Evolutionary conservation across 1,140 invertebrate species (phyloP).

Genomic region (Manduca sexta): DNA sequence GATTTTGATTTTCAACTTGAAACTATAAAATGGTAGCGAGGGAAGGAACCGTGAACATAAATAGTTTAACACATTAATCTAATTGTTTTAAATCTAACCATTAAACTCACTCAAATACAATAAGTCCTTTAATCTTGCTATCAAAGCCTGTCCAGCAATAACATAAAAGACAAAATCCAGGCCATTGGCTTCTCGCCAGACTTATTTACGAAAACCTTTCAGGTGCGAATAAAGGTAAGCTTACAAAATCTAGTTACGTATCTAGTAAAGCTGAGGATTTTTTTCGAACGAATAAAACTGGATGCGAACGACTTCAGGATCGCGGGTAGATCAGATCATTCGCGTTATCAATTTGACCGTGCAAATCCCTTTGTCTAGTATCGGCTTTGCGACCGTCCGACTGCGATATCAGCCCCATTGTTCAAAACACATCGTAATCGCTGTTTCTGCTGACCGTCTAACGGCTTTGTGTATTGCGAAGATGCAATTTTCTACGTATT

Average conservation of each 20-base stretch:
- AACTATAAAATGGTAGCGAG: too few species aligned
- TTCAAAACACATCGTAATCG: slow-evolving; percentile 1
- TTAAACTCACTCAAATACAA: too few species aligned
- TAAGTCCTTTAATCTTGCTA: background rate
- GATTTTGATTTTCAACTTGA: too few species aligned
- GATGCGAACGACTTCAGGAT: background rate
- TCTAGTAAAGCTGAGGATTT: background rate
- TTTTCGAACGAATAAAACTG: too few species aligned
- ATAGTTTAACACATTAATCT: too few species aligned
- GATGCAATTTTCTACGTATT: too few species aligned
- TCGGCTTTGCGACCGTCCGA: slow-evolving; percentile 8
- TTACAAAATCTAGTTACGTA: slow-evolving; percentile 3
- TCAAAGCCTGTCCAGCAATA: background rate
- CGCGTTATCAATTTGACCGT: slow-evolving; percentile 31
- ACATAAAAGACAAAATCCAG: too few species aligned
- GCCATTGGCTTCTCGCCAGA: too few species aligned
- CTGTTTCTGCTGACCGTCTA: background rate
- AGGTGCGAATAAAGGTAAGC: slow-evolving; percentile 7
- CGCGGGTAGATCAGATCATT: slow-evolving; percentile 16
- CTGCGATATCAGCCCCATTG: slow-evolving; percentile 2
- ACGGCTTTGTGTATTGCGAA: too few species aligned
- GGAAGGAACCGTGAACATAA: too few species aligned
- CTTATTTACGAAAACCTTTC: background rate
- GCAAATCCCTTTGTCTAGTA: slow-evolving; percentile 33
- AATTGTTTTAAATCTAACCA: too few species aligned